A percentile compares a stretch with the other conserved stretches of the same genome.
Evolutionary conservation across 2,797 vertebrate species (phyloP).

Genomic region (Aplochiton taeniatus): DNA sequence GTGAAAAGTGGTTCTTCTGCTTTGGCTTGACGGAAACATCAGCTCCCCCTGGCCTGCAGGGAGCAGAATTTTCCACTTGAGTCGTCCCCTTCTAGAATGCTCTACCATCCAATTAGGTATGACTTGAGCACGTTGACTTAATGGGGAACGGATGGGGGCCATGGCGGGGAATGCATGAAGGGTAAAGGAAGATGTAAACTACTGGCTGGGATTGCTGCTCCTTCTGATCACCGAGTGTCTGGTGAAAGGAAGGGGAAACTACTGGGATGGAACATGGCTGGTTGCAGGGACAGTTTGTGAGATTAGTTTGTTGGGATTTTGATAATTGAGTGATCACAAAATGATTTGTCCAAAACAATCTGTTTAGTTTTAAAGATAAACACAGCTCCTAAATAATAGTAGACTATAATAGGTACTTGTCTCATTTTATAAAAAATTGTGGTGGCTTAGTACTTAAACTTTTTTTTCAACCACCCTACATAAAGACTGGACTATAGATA

Average conservation of each 20-base stretch:
- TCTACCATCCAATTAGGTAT: conserved; percentile 20
- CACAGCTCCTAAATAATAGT: too few relatives aligned
- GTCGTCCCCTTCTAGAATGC: conserved; percentile 43
- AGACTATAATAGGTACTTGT: too few relatives aligned
- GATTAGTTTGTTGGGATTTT: too few relatives aligned
- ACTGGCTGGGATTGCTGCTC: too few relatives aligned
- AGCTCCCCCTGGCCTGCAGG: conserved; percentile 21
- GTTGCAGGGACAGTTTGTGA: too few relatives aligned
- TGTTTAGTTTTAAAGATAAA: too few relatives aligned
- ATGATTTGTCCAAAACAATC: too few relatives aligned
- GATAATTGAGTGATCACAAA: too few relatives aligned
- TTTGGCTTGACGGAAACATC: conserved; percentile 6
- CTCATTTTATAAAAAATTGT: too few relatives aligned
- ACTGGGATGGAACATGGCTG: conserved; percentile 25
- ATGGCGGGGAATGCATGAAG: conserved; percentile 41
- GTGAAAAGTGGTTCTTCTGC: neutral
- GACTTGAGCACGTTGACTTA: conserved; percentile 43
- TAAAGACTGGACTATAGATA: conserved; percentile 25
- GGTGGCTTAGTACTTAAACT: too few relatives aligned
- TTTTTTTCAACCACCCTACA: too few relatives aligned
- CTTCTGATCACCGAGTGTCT: neutral
- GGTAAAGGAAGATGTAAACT: too few relatives aligned
- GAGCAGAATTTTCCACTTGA: conserved; percentile 61
- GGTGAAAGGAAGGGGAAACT: conserved; percentile 58
- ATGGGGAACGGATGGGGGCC: conserved; percentile 45